Percentiles rank a stretch among this genome's conserved stretches.
Conservation (phyloP, 2,797 vertebrate species). For the Channa striata region DNA sequence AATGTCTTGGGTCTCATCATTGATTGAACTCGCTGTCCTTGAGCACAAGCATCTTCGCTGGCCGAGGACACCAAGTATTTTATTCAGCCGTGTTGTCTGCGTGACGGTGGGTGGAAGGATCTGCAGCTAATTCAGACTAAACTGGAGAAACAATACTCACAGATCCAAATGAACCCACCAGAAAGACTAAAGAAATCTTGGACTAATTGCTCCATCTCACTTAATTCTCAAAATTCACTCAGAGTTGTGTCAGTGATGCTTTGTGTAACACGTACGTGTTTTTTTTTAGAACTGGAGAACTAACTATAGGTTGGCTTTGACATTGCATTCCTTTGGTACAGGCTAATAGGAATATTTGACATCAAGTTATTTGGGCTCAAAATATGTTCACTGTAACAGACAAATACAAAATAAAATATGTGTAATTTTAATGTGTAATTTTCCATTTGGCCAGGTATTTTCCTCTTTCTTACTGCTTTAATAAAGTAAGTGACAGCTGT, state of each 20-base stretch:
- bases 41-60: conserved; percentile 50
- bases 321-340: not conserved
- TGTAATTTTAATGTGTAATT: too few relatives aligned
- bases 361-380: not conserved
- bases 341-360: not conserved
- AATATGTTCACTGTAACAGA: not conserved
- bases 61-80: conserved; percentile 48
- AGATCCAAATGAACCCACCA: conserved; percentile 20
- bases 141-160: conserved; percentile 8
- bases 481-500: too few relatives aligned
- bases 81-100: conserved; percentile 33
- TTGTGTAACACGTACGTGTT: too few relatives aligned
- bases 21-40: conserved; percentile 62
- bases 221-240: not conserved
- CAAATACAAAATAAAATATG: not conserved
- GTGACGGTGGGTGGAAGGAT: conserved; percentile 8
- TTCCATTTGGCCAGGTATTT: too few relatives aligned
- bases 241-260: too few relatives aligned
- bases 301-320: not conserved
- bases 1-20: conserved; percentile 38
- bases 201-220: not conserved
- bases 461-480: too few relatives aligned
- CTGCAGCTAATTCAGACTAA: conserved; percentile 24
- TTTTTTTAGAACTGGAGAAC: not conserved
- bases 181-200: conserved; percentile 2